Evolutionary conservation across 2,888 invertebrate genomes (phyloP).

Genomic region (Rotaria magnacalcarata): DNA sequence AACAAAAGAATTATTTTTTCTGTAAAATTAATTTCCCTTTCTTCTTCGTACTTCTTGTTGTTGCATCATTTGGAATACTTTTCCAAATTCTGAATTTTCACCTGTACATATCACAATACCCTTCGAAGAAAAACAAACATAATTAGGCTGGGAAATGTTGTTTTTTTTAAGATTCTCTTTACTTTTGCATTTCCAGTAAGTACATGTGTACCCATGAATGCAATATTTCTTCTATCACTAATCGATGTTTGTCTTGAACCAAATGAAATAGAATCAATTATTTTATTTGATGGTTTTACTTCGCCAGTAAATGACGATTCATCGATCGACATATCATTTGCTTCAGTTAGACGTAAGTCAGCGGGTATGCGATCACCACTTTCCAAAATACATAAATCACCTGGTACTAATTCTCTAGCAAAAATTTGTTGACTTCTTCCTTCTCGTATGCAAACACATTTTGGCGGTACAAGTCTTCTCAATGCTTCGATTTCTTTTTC

Average conservation of each 20-base stretch:
- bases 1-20: not conserved
- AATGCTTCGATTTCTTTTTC: constrained; percentile 94
- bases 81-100: constrained; percentile 92
- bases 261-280: constrained; percentile 23
- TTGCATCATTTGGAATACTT: constrained; percentile 98
- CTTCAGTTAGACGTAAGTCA: constrained; percentile 56
- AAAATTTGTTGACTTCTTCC: constrained; percentile 80
- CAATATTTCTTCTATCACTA: constrained; percentile 66
- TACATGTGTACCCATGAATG: constrained; percentile 95
- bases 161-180: not conserved
- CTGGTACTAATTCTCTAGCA: constrained; percentile 90
- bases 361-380: constrained; percentile 87
- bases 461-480: constrained; percentile 90
- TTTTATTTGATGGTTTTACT: constrained; percentile 76
- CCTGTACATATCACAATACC: constrained; percentile 95
- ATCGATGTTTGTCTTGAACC: constrained; percentile 48
- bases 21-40: not conserved
- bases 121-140: not conserved
- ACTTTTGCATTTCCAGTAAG: constrained; percentile 77
- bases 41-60: constrained; percentile 71
- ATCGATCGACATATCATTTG: constrained; percentile 85
- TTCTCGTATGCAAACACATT: constrained; percentile 83
- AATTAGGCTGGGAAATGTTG: not conserved
- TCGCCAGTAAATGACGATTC: constrained; percentile 98
- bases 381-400: constrained; percentile 84